phyloP scores from a whole-genome alignment of 2,113 vertebrate genomes.

The Prochilodus magdalenae region DNA sequence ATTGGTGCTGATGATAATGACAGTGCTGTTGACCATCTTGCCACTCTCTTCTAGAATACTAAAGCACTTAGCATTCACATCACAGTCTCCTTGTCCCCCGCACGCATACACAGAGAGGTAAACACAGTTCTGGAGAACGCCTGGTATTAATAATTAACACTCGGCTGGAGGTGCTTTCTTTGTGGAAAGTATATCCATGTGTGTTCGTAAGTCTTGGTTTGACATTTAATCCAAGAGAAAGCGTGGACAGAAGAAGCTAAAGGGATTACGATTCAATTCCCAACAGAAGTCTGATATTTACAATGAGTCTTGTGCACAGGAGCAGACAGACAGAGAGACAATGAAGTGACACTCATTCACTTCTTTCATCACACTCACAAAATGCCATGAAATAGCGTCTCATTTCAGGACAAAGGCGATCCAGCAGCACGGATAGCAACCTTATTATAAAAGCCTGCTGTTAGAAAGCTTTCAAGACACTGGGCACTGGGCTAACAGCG shows the following conservation, averaged over 20 bases:
- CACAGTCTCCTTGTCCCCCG: background rate
- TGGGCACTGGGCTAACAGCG: background rate
- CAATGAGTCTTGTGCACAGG: background rate
- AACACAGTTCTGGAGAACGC: background rate
- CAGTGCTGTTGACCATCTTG: slow-evolving; percentile 23
- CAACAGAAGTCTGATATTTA: slow-evolving; percentile 52
- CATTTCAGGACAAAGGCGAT: background rate
- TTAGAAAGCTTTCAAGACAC: background rate
- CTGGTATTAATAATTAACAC: slow-evolving; percentile 23
- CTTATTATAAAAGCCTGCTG: background rate
- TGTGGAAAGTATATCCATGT: background rate
- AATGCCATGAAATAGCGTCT: background rate
- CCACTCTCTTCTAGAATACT: background rate
- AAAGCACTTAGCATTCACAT: slow-evolving; percentile 24
- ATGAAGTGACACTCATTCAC: background rate
- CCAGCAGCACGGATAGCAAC: background rate
- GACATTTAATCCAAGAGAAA: slow-evolving; percentile 61
- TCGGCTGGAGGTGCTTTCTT: background rate
- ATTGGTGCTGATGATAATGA: slow-evolving; percentile 23
- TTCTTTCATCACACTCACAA: background rate
- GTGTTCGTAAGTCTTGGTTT: slow-evolving; percentile 46
- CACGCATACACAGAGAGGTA: background rate
- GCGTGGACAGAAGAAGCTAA: slow-evolving; percentile 28
- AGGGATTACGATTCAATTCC: slow-evolving; percentile 52
- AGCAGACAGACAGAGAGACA: background rate